A percentile compares a stretch with the other conserved stretches of the same genome.
Conservation (phyloP, 2,797 vertebrate species). For the Choloepus didactylus region DNA sequence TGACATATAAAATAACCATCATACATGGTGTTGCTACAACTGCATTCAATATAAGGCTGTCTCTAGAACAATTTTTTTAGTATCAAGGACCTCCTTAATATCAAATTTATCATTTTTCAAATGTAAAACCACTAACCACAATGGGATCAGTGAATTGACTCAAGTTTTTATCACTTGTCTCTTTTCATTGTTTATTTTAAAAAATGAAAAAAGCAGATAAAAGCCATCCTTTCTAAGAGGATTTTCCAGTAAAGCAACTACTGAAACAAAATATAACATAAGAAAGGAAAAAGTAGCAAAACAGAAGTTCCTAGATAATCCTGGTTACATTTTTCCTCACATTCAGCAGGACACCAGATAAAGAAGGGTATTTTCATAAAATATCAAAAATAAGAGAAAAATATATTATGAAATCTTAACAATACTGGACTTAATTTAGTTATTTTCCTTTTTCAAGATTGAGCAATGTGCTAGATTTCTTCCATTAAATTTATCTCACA, state of each 20-base stretch:
- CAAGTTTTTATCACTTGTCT: neutral
- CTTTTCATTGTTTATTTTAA: neutral
- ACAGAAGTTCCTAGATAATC: neutral
- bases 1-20: too few relatives aligned
- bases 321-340: neutral
- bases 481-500: neutral
- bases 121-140: slow-evolving; percentile 17
- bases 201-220: neutral
- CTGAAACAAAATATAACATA: neutral
- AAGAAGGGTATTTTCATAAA: neutral
- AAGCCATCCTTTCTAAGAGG: neutral
- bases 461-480: slow-evolving; percentile 8
- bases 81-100: slow-evolving; percentile 35
- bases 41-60: slow-evolving; percentile 30
- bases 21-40: neutral
- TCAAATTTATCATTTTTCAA: slow-evolving; percentile 67
- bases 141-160: neutral
- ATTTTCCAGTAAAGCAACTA: neutral
- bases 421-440: neutral
- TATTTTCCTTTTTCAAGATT: slow-evolving; percentile 34
- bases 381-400: slow-evolving; percentile 23
- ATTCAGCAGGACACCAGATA: neutral
- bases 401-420: neutral
- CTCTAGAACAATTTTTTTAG: slow-evolving; percentile 42
- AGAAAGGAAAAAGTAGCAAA: neutral